Evolutionary conservation across 2,888 invertebrate species (phyloP).

Genomic region (Xestobium rufovillosum): DNA sequence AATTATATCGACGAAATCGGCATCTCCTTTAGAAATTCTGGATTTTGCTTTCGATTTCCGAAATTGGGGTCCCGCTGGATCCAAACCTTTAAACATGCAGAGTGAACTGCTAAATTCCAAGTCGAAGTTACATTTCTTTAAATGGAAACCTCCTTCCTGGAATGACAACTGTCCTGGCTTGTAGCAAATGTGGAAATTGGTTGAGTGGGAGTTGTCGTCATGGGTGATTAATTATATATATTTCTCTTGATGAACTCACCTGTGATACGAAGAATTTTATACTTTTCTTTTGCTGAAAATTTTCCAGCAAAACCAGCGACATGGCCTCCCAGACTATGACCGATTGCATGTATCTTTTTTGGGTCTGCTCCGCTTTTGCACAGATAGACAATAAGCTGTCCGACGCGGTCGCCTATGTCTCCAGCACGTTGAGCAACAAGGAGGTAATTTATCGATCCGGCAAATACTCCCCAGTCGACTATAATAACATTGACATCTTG

Average conservation of each 20-base stretch:
- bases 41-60: slow-evolving; percentile 40
- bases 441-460: slow-evolving; percentile 33
- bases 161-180: too few relatives aligned
- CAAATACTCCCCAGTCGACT: slow-evolving; percentile 33
- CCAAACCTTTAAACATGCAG: slow-evolving; percentile 42
- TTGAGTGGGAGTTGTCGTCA: too few relatives aligned
- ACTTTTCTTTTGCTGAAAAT: slow-evolving; percentile 13
- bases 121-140: too few relatives aligned
- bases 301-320: slow-evolving; percentile 43
- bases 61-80: slow-evolving; percentile 63
- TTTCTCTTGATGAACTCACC: slow-evolving; percentile 23
- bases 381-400: slow-evolving; percentile 42
- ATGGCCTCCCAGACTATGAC: slow-evolving; percentile 55
- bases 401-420: slow-evolving; percentile 47
- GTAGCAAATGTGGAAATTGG: too few relatives aligned
- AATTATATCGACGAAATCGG: slow-evolving; percentile 66
- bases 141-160: too few relatives aligned
- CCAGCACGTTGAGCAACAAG: slow-evolving; percentile 36
- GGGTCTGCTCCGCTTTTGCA: slow-evolving; percentile 35
- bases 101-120: too few relatives aligned
- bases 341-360: slow-evolving; percentile 47
- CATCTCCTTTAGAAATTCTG: slow-evolving; percentile 56
- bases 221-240: too few relatives aligned
- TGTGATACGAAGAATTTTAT: slow-evolving; percentile 29
- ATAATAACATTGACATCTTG: slow-evolving; percentile 46